Evolutionary conservation across 1,140 invertebrate genomes (phyloP), one percentile per base, ranked within the genome.

Genomic region (Drosophila pachea): DNA sequence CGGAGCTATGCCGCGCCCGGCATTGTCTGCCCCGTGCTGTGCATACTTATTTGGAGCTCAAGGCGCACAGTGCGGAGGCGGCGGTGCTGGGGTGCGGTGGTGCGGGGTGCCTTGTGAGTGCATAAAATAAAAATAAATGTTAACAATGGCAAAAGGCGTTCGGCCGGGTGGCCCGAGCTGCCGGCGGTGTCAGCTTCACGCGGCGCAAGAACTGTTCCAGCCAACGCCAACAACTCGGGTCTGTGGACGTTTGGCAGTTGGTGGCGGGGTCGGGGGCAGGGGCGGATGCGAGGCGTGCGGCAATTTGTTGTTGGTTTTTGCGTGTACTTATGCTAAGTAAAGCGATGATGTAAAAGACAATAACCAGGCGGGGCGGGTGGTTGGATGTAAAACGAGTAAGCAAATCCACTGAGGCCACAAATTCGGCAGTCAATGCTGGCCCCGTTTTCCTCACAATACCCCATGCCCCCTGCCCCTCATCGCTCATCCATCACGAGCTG

Each of bases 111-210:
- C 14, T 11, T 81, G 79, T 71, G 79, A 83, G 79, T 84, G 79
- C 79, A 83, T 83, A 83, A 84, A 83, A 83, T 83, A 83, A 79
- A 86, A 83, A 83, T 86, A 83, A 83, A 83, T 86, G 79, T 76
- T 83, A 79, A 79, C 79, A 83, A 86, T 83, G 79, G 79, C 68
- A 65, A 76, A 84, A 86, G 79, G 73, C 79, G 76, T 83, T 78
- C 75, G 61, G 74, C 66, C 76, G 73, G 65, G 74, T 67, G 58
- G 73, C 33, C 32, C 32, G 47, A 59, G 55, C 63, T 68, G 68
- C 47, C 47, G 79, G 61, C 67, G 65, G 75, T 84, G 68, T 78
- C 78, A 68, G 79, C 36, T 76, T 76, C 79, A 79, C 59, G 79
- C 81, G 66, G 79, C 76, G 76, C 76, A 75, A 52, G 68, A 65